These are phyloP conservation scores for Megalops atlanticus DNA, from an alignment of 2,113 vertebrate species.

Conservation along the genomic window DNA sequence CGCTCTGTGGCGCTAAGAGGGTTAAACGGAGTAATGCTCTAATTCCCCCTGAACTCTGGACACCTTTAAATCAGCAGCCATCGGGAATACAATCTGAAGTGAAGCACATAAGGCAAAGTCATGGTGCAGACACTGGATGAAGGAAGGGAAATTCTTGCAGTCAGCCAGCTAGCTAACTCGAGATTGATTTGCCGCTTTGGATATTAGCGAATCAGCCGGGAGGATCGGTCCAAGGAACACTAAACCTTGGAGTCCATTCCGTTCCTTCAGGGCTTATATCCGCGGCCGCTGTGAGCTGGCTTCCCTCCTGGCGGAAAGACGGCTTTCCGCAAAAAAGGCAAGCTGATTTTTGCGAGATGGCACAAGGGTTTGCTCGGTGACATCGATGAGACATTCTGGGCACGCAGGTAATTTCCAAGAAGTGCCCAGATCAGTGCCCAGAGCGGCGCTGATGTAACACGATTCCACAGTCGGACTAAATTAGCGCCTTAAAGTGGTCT, in stretches of 20 bases:
- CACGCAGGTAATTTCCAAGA: background rate
- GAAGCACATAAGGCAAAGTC: no score
- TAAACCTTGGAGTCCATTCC: no score
- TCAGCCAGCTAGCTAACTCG: no score
- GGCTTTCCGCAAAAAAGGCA: background rate
- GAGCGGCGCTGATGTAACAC: slow-evolving; percentile 19
- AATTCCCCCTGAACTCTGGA: background rate
- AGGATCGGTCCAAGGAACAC: no score
- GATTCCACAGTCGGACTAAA: slow-evolving; percentile 25
- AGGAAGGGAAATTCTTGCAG: no score
- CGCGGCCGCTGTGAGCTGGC: no score
- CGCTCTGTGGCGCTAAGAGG: background rate
- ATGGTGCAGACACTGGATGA: no score
- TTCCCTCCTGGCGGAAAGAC: no score
- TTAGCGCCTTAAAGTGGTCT: slow-evolving; percentile 17
- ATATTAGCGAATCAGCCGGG: no score
- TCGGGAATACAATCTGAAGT: background rate
- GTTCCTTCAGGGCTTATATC: no score
- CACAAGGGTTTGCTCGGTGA: background rate
- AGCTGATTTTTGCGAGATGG: background rate
- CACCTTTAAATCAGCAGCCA: background rate
- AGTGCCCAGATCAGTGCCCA: background rate
- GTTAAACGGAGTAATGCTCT: background rate
- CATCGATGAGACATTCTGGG: background rate
- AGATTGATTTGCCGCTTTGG: no score